Conservation (phyloP, 2,888 invertebrate genomes). For the Phaedon cochleariae region DNA sequence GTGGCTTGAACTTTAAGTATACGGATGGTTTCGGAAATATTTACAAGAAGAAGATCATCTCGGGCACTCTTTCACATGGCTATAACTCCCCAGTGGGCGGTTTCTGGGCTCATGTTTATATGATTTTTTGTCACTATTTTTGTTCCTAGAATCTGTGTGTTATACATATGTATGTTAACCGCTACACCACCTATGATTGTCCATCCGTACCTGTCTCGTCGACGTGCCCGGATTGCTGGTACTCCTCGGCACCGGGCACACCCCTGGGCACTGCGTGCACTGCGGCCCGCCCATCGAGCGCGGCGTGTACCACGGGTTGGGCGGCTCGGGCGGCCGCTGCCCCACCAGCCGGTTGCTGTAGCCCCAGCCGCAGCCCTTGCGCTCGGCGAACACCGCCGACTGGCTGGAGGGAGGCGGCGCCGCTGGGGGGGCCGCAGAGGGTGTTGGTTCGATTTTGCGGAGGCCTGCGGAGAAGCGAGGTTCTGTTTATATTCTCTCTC, state of each 20-base stretch:
- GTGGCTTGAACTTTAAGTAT: no score
- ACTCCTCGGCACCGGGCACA: slow-evolving; percentile 61
- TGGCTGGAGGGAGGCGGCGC: slow-evolving; percentile 57
- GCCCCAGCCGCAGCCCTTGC: slow-evolving; percentile 63
- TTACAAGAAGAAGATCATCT: no score
- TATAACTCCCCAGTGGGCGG: no score
- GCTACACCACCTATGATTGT: no score
- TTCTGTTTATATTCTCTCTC: no score
- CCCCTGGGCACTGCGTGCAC: slow-evolving; percentile 61
- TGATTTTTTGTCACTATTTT: no score
- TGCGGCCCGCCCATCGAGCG: slow-evolving; percentile 56
- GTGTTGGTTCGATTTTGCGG: slow-evolving; percentile 57
- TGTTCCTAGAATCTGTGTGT: no score
- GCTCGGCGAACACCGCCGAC: slow-evolving; percentile 64
- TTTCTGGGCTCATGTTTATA: no score
- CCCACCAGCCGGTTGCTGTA: slow-evolving; percentile 60
- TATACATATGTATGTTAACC: no score
- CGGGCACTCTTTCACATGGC: no score
- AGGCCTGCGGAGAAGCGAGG: slow-evolving; percentile 50
- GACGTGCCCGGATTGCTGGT: slow-evolving; percentile 58
- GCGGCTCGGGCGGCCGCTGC: slow-evolving; percentile 43
- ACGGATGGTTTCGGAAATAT: no score
- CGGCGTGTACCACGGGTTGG: slow-evolving; percentile 58
- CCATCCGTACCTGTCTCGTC: slow-evolving; percentile 46
- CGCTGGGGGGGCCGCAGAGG: slow-evolving; percentile 45